phyloP scores from a whole-genome alignment of 2,797 vertebrate species.

The Craterocephalus amniculus region DNA sequence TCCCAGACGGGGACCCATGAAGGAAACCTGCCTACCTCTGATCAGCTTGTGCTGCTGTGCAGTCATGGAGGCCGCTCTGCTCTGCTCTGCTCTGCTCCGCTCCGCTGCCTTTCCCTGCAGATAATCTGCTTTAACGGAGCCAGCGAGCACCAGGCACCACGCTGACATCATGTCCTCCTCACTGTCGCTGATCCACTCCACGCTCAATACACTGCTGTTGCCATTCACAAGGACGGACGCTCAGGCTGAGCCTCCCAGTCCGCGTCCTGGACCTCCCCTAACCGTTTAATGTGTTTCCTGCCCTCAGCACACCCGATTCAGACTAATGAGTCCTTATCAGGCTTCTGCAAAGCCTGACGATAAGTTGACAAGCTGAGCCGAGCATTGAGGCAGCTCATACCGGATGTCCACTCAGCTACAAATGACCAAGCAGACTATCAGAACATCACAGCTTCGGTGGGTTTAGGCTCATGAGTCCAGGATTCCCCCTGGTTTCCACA shows the following conservation, averaged over 20 bases:
- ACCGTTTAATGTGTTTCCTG: background rate
- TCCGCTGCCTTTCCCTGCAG: slow-evolving; percentile 30
- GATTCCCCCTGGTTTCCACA: too few species aligned
- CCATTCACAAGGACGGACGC: background rate
- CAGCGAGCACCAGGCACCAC: slow-evolving; percentile 62
- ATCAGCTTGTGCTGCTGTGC: slow-evolving; percentile 62
- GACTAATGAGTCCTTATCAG: background rate
- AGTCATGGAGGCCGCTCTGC: slow-evolving; percentile 60
- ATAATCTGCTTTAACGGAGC: slow-evolving; percentile 56
- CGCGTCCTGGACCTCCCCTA: background rate
- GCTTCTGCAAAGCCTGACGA: background rate
- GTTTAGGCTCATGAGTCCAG: too few species aligned
- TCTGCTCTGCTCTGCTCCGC: too few species aligned
- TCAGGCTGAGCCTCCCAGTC: background rate
- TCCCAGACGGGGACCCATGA: slow-evolving; percentile 14
- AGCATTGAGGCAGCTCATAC: background rate
- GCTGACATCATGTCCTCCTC: slow-evolving; percentile 61
- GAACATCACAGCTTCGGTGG: too few species aligned
- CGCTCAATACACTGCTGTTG: slow-evolving; percentile 58
- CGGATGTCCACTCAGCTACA: too few species aligned
- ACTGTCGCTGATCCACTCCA: slow-evolving; percentile 33
- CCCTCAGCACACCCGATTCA: background rate
- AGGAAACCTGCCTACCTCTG: slow-evolving; percentile 56
- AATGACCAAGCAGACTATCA: too few species aligned
- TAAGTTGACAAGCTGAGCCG: background rate